Evolutionary conservation across 2,888 invertebrate species (phyloP).

Genomic region (Sialis fuliginosa): DNA sequence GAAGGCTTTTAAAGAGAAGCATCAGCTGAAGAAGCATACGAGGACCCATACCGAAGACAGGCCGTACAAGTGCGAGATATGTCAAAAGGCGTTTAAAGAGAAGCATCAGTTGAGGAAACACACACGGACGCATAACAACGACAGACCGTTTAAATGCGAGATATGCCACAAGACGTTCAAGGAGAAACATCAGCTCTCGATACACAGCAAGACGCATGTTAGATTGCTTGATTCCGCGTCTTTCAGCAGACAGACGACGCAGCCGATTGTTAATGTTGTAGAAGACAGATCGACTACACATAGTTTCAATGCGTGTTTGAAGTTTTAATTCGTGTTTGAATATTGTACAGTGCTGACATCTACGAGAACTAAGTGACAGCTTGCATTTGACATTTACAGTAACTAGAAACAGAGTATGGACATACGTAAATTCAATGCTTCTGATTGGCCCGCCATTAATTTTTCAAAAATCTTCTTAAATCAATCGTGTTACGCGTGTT

Average conservation of each 20-base stretch:
- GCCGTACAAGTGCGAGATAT: conserved; percentile 3
- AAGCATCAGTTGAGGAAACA: neutral
- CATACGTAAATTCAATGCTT: too few species aligned
- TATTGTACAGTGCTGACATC: too few species aligned
- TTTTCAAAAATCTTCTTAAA: too few species aligned
- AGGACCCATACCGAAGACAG: conserved; percentile 1
- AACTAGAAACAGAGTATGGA: too few species aligned
- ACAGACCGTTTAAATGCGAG: conserved; percentile 1
- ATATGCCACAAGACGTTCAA: conserved; percentile 1
- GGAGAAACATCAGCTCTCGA: neutral
- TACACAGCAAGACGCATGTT: conserved; percentile 2
- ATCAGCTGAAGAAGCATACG: neutral
- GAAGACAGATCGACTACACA: neutral
- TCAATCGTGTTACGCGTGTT: too few species aligned
- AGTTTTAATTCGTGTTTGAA: neutral
- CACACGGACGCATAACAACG: conserved; percentile 1
- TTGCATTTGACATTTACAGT: too few species aligned
- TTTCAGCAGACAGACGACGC: neutral
- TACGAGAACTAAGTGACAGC: too few species aligned
- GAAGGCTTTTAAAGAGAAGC: conserved; percentile 1
- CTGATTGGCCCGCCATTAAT: too few species aligned
- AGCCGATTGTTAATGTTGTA: neutral
- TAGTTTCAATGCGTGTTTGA: neutral
- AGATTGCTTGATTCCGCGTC: neutral
- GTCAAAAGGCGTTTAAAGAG: conserved; percentile 2